These are phyloP conservation scores for Periophthalmus modestus DNA, from an alignment of 2,113 vertebrate species.

Conservation along the genomic window DNA sequence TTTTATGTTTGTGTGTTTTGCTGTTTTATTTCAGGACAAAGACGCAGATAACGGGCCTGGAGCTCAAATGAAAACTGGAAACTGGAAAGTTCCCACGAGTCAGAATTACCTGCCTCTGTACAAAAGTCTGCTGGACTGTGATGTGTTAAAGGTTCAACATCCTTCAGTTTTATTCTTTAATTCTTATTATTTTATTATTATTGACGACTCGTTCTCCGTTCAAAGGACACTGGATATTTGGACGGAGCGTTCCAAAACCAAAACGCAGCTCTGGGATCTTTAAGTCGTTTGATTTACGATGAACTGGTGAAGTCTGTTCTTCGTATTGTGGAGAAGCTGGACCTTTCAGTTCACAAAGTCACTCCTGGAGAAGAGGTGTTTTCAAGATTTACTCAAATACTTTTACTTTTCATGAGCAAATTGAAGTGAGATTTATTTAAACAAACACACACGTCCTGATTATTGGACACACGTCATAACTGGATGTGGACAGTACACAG, in stretches of 20 bases:
- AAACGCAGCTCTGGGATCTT: conserved; percentile 79
- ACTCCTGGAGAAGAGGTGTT: conserved; percentile 78
- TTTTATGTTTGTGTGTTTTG: too few species aligned
- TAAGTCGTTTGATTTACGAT: conserved; percentile 89
- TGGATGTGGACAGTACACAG: too few species aligned
- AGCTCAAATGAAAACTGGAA: conserved; percentile 71
- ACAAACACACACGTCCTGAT: too few species aligned
- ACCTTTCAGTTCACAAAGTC: conserved; percentile 89
- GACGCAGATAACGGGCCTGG: conserved; percentile 19
- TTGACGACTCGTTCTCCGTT: background rate
- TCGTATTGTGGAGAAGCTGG: conserved; percentile 90
- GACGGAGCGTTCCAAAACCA: conserved; percentile 82
- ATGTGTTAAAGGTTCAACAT: conserved; percentile 84
- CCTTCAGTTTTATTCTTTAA: background rate
- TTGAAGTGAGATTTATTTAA: too few species aligned
- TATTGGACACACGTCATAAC: too few species aligned
- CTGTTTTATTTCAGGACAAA: conserved; percentile 60
- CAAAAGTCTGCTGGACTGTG: conserved; percentile 85
- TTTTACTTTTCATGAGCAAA: too few species aligned
- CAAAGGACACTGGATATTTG: conserved; percentile 84
- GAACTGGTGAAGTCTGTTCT: conserved; percentile 91
- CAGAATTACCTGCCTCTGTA: conserved; percentile 90
- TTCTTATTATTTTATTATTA: too few species aligned
- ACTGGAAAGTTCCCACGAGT: conserved; percentile 85
- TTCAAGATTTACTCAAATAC: background rate